Evolutionary conservation across 92 coral and sea anemone species (phyloP).

Genomic region (Chrysogorgia sp.): DNA sequence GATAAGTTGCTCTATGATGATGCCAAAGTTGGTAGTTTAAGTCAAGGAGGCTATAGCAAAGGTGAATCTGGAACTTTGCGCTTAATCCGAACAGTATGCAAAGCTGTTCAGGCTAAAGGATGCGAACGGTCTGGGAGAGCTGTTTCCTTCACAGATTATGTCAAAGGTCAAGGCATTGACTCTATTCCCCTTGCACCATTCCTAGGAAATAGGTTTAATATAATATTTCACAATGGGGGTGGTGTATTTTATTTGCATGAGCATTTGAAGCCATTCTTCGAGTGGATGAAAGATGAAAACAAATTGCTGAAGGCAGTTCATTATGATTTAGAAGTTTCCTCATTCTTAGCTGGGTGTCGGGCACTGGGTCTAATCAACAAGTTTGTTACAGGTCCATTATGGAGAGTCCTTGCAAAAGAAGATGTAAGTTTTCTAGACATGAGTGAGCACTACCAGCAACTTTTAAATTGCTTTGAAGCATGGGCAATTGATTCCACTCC

Average conservation of each 20-base stretch:
- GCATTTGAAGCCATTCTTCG: conserved; percentile 33
- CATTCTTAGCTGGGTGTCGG: conserved; percentile 43
- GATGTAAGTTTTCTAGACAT: conserved; percentile 33
- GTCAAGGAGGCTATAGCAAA: conserved; percentile 18
- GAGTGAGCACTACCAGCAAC: conserved; percentile 30
- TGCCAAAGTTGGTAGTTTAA: conserved; percentile 17
- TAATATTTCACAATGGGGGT: conserved; percentile 36
- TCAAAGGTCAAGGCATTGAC: conserved; percentile 30
- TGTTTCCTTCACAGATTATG: conserved; percentile 17
- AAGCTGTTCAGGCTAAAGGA: conserved; percentile 29
- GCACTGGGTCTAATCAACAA: conserved; percentile 44
- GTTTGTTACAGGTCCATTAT: conserved; percentile 39
- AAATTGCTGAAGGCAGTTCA: conserved; percentile 41
- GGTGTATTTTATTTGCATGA: conserved; percentile 34
- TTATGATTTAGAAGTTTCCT: conserved; percentile 29
- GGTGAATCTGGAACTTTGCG: conserved; percentile 40
- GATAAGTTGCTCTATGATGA: conserved; percentile 30
- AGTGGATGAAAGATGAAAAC: conserved; percentile 35
- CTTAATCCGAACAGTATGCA: conserved; percentile 29
- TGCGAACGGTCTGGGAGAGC: conserved; percentile 34
- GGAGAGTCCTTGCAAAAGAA: conserved; percentile 44
- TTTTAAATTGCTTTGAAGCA: conserved; percentile 30
- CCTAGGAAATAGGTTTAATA: conserved; percentile 34
- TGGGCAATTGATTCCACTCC: conserved; percentile 47
- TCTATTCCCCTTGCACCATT: conserved; percentile 45